phyloP scores from a whole-genome alignment of 2,113 vertebrate genomes.

The Muntiacus reevesi region DNA sequence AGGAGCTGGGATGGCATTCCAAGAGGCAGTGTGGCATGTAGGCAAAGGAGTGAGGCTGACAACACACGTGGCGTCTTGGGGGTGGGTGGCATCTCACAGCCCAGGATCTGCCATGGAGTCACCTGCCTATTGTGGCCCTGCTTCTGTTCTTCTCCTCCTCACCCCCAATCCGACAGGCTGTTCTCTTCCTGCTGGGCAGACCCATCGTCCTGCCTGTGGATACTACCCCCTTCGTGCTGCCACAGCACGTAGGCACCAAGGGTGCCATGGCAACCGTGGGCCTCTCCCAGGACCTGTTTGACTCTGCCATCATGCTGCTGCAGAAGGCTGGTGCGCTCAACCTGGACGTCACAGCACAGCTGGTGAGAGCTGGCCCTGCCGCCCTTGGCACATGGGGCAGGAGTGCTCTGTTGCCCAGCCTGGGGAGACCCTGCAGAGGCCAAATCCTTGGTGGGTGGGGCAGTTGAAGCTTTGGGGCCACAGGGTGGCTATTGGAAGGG shows the following conservation, averaged over 20 bases:
- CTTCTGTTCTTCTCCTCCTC: background rate
- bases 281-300: conserved; percentile 65
- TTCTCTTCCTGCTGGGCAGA: conserved; percentile 66
- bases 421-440: background rate
- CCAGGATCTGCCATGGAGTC: background rate
- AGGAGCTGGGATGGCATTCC: background rate
- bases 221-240: conserved; percentile 7
- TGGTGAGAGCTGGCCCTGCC: conserved; percentile 57
- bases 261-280: conserved; percentile 60
- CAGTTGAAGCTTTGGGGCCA: background rate
- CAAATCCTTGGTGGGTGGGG: background rate
- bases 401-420: background rate
- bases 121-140: fast-evolving
- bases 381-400: fast-evolving
- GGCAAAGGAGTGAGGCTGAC: background rate
- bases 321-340: conserved; percentile 69
- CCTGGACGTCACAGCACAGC: conserved; percentile 56
- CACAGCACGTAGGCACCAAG: background rate
- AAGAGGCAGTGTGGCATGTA: fast-evolving
- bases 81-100: background rate
- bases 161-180: background rate
- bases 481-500: background rate
- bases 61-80: fast-evolving
- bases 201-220: conserved; percentile 44
- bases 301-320: conserved; percentile 54